phyloP scores from a whole-genome alignment of 2,797 vertebrate genomes.

The Falco novaeseelandiae region DNA sequence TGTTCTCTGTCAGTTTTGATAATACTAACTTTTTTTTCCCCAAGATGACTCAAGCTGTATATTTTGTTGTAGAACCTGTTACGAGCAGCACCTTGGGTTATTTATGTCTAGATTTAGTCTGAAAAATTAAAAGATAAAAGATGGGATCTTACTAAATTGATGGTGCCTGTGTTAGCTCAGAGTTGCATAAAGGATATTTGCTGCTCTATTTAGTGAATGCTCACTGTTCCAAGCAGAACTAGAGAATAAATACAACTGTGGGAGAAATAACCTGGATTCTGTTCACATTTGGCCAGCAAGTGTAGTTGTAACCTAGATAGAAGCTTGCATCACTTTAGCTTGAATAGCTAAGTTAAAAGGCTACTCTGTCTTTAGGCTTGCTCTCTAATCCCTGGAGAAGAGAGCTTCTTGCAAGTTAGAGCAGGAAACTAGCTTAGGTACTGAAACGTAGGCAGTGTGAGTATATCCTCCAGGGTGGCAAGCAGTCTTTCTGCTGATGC shows the following conservation, averaged over 20 bases:
- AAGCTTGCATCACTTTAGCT: not conserved
- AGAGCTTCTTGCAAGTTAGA: not conserved
- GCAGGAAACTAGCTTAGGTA: not conserved
- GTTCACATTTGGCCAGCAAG: not conserved
- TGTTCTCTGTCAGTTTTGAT: not conserved
- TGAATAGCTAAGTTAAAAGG: not conserved
- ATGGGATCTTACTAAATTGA: not conserved
- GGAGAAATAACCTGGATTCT: constrained; percentile 19
- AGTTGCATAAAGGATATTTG: not conserved
- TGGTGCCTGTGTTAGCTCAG: not conserved
- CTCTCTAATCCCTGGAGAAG: not conserved
- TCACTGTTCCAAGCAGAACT: not conserved
- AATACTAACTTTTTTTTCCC: not conserved
- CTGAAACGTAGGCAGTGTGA: not conserved
- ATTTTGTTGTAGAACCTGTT: not conserved
- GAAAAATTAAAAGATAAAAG: not conserved
- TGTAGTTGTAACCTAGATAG: not conserved
- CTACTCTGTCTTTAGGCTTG: not conserved
- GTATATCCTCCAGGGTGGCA: not conserved
- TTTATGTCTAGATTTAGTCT: not conserved
- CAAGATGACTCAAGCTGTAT: not conserved
- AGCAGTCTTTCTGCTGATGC: not conserved
- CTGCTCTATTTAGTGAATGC: not conserved
- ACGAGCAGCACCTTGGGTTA: not conserved
- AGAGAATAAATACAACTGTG: not conserved